Conservation (phyloP, 2,888 invertebrate species). For the Eupeodes luniger region DNA sequence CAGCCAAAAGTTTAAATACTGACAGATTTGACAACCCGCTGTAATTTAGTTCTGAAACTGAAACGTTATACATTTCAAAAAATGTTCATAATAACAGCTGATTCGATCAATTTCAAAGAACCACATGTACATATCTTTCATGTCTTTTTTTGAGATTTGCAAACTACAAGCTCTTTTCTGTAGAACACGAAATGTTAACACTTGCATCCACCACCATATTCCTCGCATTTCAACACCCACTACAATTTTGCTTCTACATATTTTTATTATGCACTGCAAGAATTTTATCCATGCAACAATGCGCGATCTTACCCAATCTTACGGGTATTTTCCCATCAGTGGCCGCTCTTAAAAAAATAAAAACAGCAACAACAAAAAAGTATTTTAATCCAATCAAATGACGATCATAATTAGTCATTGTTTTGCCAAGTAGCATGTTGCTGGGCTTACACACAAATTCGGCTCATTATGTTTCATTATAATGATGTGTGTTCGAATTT, state of each 20-base stretch:
- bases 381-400: conserved; percentile 35
- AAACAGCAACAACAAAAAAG: neutral
- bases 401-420: conserved; percentile 71
- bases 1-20: too few species aligned
- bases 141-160: neutral
- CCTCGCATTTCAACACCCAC: conserved; percentile 38
- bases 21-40: too few species aligned
- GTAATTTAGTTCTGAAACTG: neutral
- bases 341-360: conserved; percentile 11
- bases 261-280: conserved; percentile 4
- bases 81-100: neutral
- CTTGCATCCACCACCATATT: conserved; percentile 13
- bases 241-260: neutral
- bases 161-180: neutral
- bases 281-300: conserved; percentile 12
- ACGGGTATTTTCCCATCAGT: conserved; percentile 34
- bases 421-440: conserved; percentile 40
- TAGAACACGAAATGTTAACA: conserved; percentile 19
- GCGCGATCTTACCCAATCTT: conserved; percentile 34
- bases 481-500: conserved; percentile 31
- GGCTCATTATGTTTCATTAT: conserved; percentile 60
- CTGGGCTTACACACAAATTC: conserved; percentile 47
- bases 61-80: neutral
- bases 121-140: neutral
- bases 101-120: neutral